Evolutionary conservation across 1,140 invertebrate species (phyloP), one percentile per base, ranked within the genome.

Genomic region (Drosophila repleta): DNA sequence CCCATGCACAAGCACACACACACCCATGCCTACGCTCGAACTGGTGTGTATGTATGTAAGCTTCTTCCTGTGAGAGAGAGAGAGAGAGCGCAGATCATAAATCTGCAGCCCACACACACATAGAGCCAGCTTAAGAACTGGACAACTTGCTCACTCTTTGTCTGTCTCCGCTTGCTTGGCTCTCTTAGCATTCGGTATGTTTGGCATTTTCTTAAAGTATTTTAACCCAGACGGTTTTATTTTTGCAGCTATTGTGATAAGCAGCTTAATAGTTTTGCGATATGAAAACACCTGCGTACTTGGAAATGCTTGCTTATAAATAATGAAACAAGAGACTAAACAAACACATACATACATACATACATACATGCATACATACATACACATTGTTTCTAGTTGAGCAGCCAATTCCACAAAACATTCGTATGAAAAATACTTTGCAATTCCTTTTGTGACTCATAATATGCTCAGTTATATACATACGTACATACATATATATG

Each of bases 251-350:
- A 8, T 21, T 56, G 15, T 57, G 39, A 57, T 57, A 57, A 57
- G 21, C 55, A 43, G 55, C 10, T 56, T 18, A 45, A 29, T 45
- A 18, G 39, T 45, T 45, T 3, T 11, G 21, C 15, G 57, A 60
- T 60, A 60, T 46, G 43, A n/a, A 60, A 57, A 57, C 55, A 57
- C 55, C 55, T 57, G 55, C 39, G 39, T 15, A 45, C 21, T n/a
- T 41, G 20, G 32, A 39, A 55, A 8, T 55, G 18, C n/a, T 21
- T 17, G 37, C 39, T 57, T 57, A 29, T 57, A 4, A 43, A 45
- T 26, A 57, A 45, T 45, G 39, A 56, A 43, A 17, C 37, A 37
- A 11, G 7, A 57, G 15, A 21, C 49, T 17, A 15, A n/a, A 11
- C 29, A 51, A 51, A 5, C 24, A 32, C 4, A 46, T 13, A 49